Percentiles rank a stretch among this genome's conserved stretches.
phyloP scores from a whole-genome alignment of 2,113 vertebrate genomes.

The Ochotona curzoniae region DNA sequence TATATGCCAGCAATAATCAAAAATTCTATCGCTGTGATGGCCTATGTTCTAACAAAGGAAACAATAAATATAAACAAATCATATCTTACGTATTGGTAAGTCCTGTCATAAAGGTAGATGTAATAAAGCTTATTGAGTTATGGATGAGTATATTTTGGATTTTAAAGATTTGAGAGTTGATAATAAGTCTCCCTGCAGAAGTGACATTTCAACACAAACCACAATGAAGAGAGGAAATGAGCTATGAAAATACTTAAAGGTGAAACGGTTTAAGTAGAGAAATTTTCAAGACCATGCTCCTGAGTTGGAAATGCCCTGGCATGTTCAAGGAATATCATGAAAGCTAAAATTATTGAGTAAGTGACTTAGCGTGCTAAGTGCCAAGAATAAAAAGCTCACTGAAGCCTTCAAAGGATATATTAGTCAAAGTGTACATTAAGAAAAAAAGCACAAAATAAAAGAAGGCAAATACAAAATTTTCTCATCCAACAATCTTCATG shows the following conservation, averaged over 20 bases:
- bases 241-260: not conserved
- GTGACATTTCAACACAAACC: constrained; percentile 18
- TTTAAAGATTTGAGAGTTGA: constrained; percentile 8
- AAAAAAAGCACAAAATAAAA: not conserved
- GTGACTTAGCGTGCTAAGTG: not conserved
- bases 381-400: not conserved
- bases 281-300: not conserved
- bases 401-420: not conserved
- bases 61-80: constrained; percentile 6
- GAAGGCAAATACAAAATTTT: not conserved
- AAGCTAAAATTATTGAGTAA: not conserved
- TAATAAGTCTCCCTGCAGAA: not conserved
- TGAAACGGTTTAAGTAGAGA: constrained; percentile 3
- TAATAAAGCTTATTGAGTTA: not conserved
- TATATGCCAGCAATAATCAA: not conserved
- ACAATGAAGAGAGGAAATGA: constrained; percentile 21
- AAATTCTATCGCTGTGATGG: not conserved
- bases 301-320: not conserved
- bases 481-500: not conserved
- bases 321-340: not conserved
- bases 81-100: not conserved
- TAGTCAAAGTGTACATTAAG: not conserved
- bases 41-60: not conserved
- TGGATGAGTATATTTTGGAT: not conserved
- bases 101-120: not conserved